These are phyloP conservation scores for Scolanthus callimorphus DNA, from an alignment of 92 coral and sea anemone genomes.

Conservation along the genomic window DNA sequence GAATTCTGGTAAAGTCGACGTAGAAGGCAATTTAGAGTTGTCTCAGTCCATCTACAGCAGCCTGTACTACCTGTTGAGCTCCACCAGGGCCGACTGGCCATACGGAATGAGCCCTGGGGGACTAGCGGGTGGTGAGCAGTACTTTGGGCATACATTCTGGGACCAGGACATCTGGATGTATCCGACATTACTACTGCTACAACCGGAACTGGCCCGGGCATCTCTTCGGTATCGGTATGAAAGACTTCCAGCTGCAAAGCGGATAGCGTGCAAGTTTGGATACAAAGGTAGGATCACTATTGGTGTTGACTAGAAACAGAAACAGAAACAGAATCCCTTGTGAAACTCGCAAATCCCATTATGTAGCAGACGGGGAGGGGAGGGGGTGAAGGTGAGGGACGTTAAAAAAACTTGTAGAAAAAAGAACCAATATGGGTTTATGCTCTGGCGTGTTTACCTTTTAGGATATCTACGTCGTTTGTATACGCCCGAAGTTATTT, in stretches of 20 bases:
- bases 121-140: slow-evolving; percentile 75
- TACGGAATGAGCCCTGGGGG: slow-evolving; percentile 85
- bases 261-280: slow-evolving; percentile 59
- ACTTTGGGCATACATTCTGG: slow-evolving; percentile 92
- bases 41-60: slow-evolving; percentile 76
- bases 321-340: too few species aligned
- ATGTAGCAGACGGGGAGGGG: too few species aligned
- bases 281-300: slow-evolving; percentile 70
- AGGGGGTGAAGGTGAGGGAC: too few species aligned
- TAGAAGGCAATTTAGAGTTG: slow-evolving; percentile 70
- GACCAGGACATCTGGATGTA: slow-evolving; percentile 93
- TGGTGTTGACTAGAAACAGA: too few species aligned
- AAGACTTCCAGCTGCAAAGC: slow-evolving; percentile 70
- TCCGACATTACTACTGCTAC: slow-evolving; percentile 64
- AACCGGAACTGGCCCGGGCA: slow-evolving; percentile 70
- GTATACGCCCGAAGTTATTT: too few species aligned
- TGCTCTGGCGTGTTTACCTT: too few species aligned
- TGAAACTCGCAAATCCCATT: too few species aligned
- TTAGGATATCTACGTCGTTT: too few species aligned
- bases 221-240: slow-evolving; percentile 65
- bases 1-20: slow-evolving; percentile 68
- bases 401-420: too few species aligned
- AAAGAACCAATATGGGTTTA: too few species aligned
- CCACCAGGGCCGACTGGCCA: slow-evolving; percentile 83
- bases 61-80: slow-evolving; percentile 78